Percentiles rank a stretch among this genome's conserved stretches.
Conservation (phyloP, 1,140 invertebrate species). For the Ceratosolen solmsi region DNA sequence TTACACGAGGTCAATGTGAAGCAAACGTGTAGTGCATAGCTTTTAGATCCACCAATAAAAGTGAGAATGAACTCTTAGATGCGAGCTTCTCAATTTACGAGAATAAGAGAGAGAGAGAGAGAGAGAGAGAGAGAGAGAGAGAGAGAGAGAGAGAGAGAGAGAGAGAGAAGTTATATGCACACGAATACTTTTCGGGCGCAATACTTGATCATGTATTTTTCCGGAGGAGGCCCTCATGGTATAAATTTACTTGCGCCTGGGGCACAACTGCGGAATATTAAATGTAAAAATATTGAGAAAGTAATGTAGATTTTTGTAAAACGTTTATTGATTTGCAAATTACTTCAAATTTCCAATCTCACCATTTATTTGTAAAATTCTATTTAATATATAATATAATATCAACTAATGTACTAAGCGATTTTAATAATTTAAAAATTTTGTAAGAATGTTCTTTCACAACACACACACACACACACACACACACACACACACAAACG, state of each 20-base stretch:
- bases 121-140: too few species aligned
- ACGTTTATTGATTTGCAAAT: too few species aligned
- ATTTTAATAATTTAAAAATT: too few species aligned
- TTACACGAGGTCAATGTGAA: constrained; percentile 22
- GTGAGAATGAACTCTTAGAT: background rate
- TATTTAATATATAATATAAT: too few species aligned
- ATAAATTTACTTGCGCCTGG: background rate
- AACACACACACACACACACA: too few species aligned
- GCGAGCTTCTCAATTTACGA: background rate
- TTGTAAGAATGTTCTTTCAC: too few species aligned
- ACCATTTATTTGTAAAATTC: too few species aligned
- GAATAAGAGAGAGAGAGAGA: background rate
- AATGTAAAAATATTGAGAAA: background rate
- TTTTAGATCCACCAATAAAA: background rate
- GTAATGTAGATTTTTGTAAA: too few species aligned
- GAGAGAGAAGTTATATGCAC: background rate
- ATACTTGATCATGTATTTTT: background rate
- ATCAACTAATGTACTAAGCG: too few species aligned
- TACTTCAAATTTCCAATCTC: too few species aligned
- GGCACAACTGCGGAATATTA: background rate
- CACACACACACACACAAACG: too few species aligned
- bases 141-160: too few species aligned
- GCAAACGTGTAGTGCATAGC: background rate
- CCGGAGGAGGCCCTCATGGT: background rate
- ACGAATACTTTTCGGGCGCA: background rate